Percentiles rank a stretch among this genome's conserved stretches.
Conservation (phyloP, 1,140 invertebrate genomes). For the Trissolcus basalis region DNA sequence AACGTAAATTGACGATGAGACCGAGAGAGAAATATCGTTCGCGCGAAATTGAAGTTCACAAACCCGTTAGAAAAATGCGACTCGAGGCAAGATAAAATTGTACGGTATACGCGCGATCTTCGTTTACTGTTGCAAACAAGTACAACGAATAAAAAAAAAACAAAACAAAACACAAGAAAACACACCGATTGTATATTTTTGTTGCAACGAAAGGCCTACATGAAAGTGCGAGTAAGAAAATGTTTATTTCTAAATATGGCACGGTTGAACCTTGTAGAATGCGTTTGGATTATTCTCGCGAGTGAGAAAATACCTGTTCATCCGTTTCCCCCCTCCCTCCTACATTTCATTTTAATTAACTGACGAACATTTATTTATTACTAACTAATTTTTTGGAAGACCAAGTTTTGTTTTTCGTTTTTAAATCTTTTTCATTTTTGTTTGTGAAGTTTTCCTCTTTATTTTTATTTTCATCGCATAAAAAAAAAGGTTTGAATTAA, state of each 20-base stretch:
- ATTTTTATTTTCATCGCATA: too few relatives aligned
- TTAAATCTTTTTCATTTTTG: too few relatives aligned
- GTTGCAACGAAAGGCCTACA: conserved; percentile 53
- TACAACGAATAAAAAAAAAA: too few relatives aligned
- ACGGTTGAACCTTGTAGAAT: conserved; percentile 58
- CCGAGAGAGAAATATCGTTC: neutral
- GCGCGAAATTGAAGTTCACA: conserved; percentile 1
- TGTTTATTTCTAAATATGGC: conserved; percentile 63
- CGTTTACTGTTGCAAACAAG: conserved; percentile 14
- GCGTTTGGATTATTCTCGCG: conserved; percentile 27
- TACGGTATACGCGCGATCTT: conserved; percentile 13
- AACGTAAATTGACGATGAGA: conserved; percentile 1
- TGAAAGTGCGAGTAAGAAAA: conserved; percentile 71
- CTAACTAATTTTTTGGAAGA: too few relatives aligned
- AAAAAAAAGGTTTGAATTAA: too few relatives aligned
- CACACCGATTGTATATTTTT: conserved; percentile 42
- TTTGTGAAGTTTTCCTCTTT: too few relatives aligned
- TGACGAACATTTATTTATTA: too few relatives aligned
- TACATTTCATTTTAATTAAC: too few relatives aligned
- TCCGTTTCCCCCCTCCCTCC: too few relatives aligned
- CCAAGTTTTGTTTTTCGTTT: too few relatives aligned
- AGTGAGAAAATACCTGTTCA: neutral
- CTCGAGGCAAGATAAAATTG: conserved; percentile 4
- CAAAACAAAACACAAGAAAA: too few relatives aligned
- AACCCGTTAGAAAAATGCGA: conserved; percentile 5